A percentile compares a stretch with the other conserved stretches of the same genome.
Evolutionary conservation across 2,113 vertebrate species (phyloP).

Genomic region (Glaucomys volans): DNA sequence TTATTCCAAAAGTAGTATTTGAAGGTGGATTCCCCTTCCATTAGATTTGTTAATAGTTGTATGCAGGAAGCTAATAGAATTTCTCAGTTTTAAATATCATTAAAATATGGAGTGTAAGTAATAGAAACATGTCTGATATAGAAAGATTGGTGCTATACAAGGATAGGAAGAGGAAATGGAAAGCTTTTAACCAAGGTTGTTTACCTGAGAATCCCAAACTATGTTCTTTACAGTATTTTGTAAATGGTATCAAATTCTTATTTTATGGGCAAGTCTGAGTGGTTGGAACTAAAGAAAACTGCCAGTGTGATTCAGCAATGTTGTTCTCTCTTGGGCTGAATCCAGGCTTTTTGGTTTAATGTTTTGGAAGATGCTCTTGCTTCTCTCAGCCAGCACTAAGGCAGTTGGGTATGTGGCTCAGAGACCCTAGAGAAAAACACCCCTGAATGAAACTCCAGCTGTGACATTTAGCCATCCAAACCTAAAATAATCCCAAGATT

Average conservation of each 20-base stretch:
- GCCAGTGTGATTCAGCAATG: slow-evolving; percentile 36
- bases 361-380: slow-evolving; percentile 56
- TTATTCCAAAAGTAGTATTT: not conserved
- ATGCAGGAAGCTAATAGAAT: slow-evolving; percentile 27
- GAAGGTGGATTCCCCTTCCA: not conserved
- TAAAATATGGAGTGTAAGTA: slow-evolving; percentile 28
- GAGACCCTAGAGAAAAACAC: slow-evolving; percentile 43
- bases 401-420: slow-evolving; percentile 48
- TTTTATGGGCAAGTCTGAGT: not conserved
- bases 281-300: slow-evolving; percentile 7
- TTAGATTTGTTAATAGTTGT: slow-evolving; percentile 14
- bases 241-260: slow-evolving; percentile 12
- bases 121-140: not conserved
- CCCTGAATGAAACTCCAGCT: slow-evolving; percentile 28
- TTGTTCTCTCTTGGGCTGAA: slow-evolving; percentile 49
- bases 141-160: slow-evolving; percentile 5
- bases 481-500: slow-evolving; percentile 48
- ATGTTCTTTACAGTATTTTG: slow-evolving; percentile 33
- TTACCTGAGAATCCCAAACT: not conserved
- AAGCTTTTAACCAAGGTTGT: not conserved
- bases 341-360: slow-evolving; percentile 48
- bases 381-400: slow-evolving; percentile 36
- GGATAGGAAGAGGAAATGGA: not conserved
- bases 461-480: slow-evolving; percentile 49
- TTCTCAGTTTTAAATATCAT: slow-evolving; percentile 52